Evolutionary conservation across 2,888 invertebrate genomes (phyloP).

Genomic region (Gibbula magus): DNA sequence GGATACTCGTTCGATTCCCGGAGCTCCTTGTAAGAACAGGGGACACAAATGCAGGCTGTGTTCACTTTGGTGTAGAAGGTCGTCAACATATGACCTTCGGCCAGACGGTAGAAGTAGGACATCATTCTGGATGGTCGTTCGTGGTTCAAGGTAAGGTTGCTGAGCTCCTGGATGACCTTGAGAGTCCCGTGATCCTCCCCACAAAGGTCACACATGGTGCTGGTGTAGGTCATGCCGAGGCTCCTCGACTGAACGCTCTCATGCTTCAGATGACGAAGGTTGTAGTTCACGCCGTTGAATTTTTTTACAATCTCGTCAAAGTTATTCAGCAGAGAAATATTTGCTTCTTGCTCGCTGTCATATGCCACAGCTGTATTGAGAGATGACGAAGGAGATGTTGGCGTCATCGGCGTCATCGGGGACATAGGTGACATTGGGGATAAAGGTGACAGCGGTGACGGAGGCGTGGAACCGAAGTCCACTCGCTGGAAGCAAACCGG

Average conservation of each 20-base stretch:
- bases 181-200: slow-evolving; percentile 65
- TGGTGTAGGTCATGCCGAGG: slow-evolving; percentile 67
- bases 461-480: neutral
- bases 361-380: neutral
- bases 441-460: slow-evolving; percentile 6
- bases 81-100: slow-evolving; percentile 63
- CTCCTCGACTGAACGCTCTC: slow-evolving; percentile 64
- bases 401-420: slow-evolving; percentile 39
- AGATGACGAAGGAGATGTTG: slow-evolving; percentile 30
- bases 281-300: slow-evolving; percentile 60
- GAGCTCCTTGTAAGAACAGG: slow-evolving; percentile 65
- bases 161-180: slow-evolving; percentile 67
- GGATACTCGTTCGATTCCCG: slow-evolving; percentile 53
- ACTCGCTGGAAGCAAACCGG: slow-evolving; percentile 44
- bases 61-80: slow-evolving; percentile 67
- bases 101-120: slow-evolving; percentile 58
- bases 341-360: slow-evolving; percentile 21
- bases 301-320: slow-evolving; percentile 66
- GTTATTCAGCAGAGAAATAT: slow-evolving; percentile 63
- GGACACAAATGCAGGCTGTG: slow-evolving; percentile 68
- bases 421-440: slow-evolving; percentile 37
- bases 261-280: slow-evolving; percentile 56
- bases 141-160: slow-evolving; percentile 59
- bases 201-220: slow-evolving; percentile 64
- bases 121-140: slow-evolving; percentile 52